These are phyloP conservation scores for Mnemiopsis leidyi DNA, from an alignment of 37 sponge, comb jelly and placozoan species.

Conservation along the genomic window DNA sequence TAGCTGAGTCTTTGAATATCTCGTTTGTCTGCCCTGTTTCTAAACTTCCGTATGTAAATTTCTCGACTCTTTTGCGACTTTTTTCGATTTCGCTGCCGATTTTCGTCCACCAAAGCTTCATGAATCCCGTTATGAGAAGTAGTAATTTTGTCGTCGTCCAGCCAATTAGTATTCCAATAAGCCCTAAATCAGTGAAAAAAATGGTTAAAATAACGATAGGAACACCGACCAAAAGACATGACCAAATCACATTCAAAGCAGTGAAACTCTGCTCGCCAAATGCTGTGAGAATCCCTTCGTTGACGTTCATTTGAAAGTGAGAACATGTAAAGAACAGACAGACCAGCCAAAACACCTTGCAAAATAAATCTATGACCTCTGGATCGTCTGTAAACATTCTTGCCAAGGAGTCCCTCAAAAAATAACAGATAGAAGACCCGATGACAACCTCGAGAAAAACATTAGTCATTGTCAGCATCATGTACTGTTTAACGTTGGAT, in stretches of 20 bases:
- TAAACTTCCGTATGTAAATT: no score
- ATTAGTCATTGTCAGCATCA: background rate
- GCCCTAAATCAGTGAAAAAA: background rate
- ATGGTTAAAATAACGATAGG: background rate
- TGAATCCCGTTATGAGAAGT: background rate
- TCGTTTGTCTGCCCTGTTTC: no score
- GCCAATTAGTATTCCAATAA: background rate
- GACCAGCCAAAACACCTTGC: background rate
- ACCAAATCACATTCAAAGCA: background rate
- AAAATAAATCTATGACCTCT: background rate
- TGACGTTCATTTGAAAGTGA: background rate
- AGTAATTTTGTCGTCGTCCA: background rate
- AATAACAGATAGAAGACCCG: background rate
- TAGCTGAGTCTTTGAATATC: no score
- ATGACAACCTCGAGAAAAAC: background rate
- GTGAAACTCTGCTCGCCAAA: slow-evolving; percentile 38
- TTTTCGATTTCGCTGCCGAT: background rate
- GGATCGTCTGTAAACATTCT: background rate
- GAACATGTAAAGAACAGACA: background rate
- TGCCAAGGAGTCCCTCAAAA: background rate
- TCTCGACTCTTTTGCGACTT: background rate
- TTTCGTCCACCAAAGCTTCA: background rate
- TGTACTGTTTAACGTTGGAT: background rate
- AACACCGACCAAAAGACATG: background rate
- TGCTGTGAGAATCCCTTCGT: background rate